These are phyloP conservation scores for Gadopsis marmoratus DNA, from an alignment of 2,797 vertebrate species.

Conservation along the genomic window DNA sequence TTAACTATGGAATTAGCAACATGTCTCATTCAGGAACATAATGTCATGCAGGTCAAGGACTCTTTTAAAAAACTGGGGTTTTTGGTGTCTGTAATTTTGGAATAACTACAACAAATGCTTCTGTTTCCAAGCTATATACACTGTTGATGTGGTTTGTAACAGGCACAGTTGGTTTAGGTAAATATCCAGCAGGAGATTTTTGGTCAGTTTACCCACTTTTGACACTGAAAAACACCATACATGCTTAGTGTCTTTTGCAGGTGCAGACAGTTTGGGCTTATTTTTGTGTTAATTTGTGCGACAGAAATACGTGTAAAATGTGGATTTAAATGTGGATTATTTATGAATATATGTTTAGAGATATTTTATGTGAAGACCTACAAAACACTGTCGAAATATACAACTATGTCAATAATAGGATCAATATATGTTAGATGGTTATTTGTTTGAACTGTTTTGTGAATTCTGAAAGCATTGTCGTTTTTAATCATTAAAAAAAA, in stretches of 20 bases:
- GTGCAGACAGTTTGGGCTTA: neutral
- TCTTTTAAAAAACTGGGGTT: constrained; percentile 19
- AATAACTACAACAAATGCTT: neutral
- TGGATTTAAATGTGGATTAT: neutral
- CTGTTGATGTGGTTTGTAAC: neutral
- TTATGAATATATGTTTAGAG: neutral
- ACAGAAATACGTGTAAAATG: neutral
- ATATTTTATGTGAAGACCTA: neutral
- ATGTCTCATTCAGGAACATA: constrained; percentile 72
- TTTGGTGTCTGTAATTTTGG: constrained; percentile 13
- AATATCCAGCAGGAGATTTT: neutral
- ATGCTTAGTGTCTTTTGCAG: neutral
- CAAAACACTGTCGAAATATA: neutral
- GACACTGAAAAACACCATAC: neutral
- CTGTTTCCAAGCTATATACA: neutral
- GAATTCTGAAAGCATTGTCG: neutral
- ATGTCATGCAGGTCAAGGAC: constrained; percentile 74
- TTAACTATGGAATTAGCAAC: constrained; percentile 78
- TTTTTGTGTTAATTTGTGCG: neutral
- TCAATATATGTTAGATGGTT: neutral
- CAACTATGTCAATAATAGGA: neutral
- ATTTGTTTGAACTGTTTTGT: neutral
- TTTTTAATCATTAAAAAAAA: constrained; percentile 5
- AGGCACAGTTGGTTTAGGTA: neutral
- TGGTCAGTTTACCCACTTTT: neutral